These are phyloP conservation scores for Megaustenia siamemsis DNA, from an alignment of 2,888 invertebrate genomes.

Conservation along the genomic window DNA sequence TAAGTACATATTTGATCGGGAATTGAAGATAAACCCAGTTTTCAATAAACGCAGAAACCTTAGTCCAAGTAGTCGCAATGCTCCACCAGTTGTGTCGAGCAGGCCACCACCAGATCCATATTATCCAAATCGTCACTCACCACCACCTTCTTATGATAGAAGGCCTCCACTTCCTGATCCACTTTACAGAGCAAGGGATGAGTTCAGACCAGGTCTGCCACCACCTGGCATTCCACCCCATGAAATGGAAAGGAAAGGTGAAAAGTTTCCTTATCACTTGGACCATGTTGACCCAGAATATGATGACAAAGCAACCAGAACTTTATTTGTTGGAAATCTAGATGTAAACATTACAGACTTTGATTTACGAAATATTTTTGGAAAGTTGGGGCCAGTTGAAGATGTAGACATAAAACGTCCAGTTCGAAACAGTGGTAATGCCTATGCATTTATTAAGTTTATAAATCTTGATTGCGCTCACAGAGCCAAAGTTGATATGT, in stretches of 20 bases:
- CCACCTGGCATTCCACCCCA: constrained; percentile 41
- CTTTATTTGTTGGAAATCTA: constrained; percentile 97
- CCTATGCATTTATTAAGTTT: constrained; percentile 97
- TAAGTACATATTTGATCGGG: constrained; percentile 94
- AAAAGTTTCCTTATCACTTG: constrained; percentile 96
- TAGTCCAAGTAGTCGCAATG: constrained; percentile 57
- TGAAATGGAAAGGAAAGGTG: constrained; percentile 78
- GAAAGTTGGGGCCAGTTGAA: constrained; percentile 96
- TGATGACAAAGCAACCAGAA: constrained; percentile 96
- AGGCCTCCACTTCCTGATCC: constrained; percentile 51
- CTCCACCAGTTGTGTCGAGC: constrained; percentile 9
- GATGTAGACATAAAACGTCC: constrained; percentile 99
- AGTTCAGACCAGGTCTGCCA: constrained; percentile 49
- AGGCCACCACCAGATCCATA: constrained; percentile 39
- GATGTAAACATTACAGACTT: constrained; percentile 98
- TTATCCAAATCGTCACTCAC: constrained; percentile 53
- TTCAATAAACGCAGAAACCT: constrained; percentile 67
- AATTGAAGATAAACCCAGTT: constrained; percentile 94
- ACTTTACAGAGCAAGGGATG: constrained; percentile 48
- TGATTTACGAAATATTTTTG: constrained; percentile 91
- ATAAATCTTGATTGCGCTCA: constrained; percentile 92
- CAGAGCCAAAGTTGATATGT: constrained; percentile 95
- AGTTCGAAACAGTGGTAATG: constrained; percentile 92
- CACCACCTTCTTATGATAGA: constrained; percentile 53
- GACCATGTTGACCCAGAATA: constrained; percentile 97